Percentiles rank a stretch among this genome's conserved stretches.
Evolutionary conservation across 2,113 vertebrate species (phyloP).

Genomic region (Casuarius casuarius): DNA sequence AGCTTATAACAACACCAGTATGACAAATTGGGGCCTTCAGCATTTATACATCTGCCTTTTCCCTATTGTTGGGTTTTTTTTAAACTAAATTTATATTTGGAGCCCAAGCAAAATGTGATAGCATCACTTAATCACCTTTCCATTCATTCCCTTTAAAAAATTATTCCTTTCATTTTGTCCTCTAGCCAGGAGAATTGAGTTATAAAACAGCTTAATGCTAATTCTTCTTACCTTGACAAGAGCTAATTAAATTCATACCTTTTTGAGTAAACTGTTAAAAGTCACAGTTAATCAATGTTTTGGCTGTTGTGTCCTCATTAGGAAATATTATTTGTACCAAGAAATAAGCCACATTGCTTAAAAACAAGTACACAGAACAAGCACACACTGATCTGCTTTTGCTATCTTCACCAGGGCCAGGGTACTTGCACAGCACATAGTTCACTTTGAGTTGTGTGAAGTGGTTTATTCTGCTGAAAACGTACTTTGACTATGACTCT

Average conservation of each 20-base stretch:
- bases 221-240: slow-evolving; percentile 45
- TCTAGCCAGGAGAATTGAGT: slow-evolving; percentile 36
- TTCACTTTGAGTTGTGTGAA: slow-evolving; percentile 53
- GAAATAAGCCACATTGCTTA: slow-evolving; percentile 7
- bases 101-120: background rate
- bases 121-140: slow-evolving; percentile 4
- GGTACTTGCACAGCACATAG: slow-evolving; percentile 38
- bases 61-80: background rate
- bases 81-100: background rate
- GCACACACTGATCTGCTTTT: background rate
- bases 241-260: slow-evolving; percentile 56
- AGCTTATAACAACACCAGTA: background rate
- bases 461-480: slow-evolving; percentile 65
- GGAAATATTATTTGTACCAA: slow-evolving; percentile 1
- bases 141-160: slow-evolving; percentile 31
- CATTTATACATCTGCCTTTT: background rate
- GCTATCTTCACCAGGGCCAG: background rate
- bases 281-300: slow-evolving; percentile 49
- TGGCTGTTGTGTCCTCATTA: background rate
- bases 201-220: slow-evolving; percentile 55
- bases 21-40: background rate
- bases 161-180: background rate
- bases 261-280: slow-evolving; percentile 62
- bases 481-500: slow-evolving; percentile 43
- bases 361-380: background rate